Evolutionary conservation across 1,140 invertebrate species (phyloP).

Genomic region (Pristionchus pacificus): DNA sequence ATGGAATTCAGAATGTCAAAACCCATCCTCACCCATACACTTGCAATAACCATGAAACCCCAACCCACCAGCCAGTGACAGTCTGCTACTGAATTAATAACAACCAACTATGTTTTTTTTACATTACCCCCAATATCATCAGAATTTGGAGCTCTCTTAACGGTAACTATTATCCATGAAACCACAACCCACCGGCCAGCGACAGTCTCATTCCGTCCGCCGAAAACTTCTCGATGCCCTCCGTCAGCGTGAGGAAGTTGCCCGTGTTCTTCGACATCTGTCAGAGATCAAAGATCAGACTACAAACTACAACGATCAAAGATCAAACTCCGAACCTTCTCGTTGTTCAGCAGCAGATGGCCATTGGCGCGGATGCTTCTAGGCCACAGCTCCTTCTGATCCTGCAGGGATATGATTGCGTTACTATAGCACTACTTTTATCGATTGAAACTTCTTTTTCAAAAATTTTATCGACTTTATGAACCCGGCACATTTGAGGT

Average conservation of each 20-base stretch:
- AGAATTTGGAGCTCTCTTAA: not conserved
- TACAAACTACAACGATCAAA: too few relatives aligned
- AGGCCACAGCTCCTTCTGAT: conserved; percentile 84
- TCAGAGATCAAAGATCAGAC: conserved; percentile 22
- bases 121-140: not conserved
- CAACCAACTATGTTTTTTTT: not conserved
- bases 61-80: not conserved
- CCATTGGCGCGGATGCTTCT: conserved; percentile 87
- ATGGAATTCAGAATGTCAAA: too few relatives aligned
- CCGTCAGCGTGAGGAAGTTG: conserved; percentile 87
- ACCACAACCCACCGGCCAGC: conserved; percentile 43
- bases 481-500: too few relatives aligned
- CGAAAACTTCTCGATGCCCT: conserved; percentile 86
- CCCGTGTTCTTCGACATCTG: conserved; percentile 98
- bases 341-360: conserved; percentile 88
- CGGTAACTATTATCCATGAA: too few relatives aligned
- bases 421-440: too few relatives aligned
- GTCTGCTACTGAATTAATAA: not conserved
- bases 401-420: too few relatives aligned
- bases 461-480: too few relatives aligned
- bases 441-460: too few relatives aligned
- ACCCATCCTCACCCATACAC: too few relatives aligned
- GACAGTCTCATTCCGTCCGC: conserved; percentile 73
- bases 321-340: too few relatives aligned
- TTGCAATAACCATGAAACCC: conserved; percentile 12